Evolutionary conservation across 2,888 invertebrate genomes (phyloP), one percentile per base, ranked within the genome.

Genomic region (Elgonia sp.): DNA sequence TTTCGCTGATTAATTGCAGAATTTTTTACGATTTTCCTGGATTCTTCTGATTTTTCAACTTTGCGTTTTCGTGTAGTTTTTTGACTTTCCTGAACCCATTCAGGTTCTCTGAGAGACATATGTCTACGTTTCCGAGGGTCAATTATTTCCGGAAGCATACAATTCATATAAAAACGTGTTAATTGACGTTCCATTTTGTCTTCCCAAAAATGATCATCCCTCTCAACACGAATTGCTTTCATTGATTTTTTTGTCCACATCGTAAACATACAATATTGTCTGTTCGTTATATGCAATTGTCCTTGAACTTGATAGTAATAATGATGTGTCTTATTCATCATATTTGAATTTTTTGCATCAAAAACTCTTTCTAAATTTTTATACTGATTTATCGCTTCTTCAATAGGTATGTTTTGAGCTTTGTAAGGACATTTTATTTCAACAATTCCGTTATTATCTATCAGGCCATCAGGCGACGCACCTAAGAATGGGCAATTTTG

Each of bases 231-330:
- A 12, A 46, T 14, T 10, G 10, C 2, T 46, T 46, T 46, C 46
- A 46, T 10, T 1, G 10, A 46, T 12, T 46, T 7, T 46, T 12
- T 46, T 46, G 46, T 46, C 46, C 46, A 46, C 10, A 46, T 14
- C 14, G 46, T 14, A 14, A 46, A 46, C 12, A 46, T 46, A 7
- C 46, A 46, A 9, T 69, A 69, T 12, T 69, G 10, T 29, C 69
- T 18, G 21, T 70, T 18, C 12, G 91, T 89, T 10, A 92, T 83
- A 37, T 90, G 88, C 12, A 91, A 73, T 21, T 75, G 75, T 40
- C 75, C 75, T 46, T 75, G 42, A n/a, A 60, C 42, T 62, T 62
- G 60, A 75, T 75, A 75, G 18, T 46, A 75, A 46, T 89, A 89
- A 6, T 79, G 8, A 46, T 90, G 89, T 12, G 69, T 82, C 10